Evolutionary conservation across 2,797 vertebrate genomes (phyloP).

Genomic region (Sparidentex hasta): DNA sequence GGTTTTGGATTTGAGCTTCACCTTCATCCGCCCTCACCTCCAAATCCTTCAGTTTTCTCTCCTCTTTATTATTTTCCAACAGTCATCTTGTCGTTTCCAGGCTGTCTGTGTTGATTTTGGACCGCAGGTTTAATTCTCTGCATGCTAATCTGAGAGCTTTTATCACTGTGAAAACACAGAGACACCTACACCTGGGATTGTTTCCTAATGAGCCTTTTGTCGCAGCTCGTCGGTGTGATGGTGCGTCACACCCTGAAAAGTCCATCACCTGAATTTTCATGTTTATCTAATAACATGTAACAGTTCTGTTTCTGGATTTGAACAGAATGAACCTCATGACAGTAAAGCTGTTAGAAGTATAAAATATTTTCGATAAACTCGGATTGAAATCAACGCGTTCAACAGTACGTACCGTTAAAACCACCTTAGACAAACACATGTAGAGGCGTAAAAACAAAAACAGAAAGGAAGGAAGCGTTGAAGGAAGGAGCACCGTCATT

Average conservation of each 20-base stretch:
- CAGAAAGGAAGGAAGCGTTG: no score
- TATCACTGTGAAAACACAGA: constrained; percentile 47
- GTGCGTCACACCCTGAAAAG: constrained; percentile 21
- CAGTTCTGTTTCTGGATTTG: neutral
- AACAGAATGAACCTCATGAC: neutral
- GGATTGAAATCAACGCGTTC: no score
- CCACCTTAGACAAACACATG: no score
- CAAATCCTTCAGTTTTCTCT: neutral
- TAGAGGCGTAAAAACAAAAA: no score
- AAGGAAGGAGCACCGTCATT: no score
- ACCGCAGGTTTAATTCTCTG: constrained; percentile 13
- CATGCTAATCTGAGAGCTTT: constrained; percentile 33
- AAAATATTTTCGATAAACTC: neutral
- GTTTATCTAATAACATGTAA: neutral
- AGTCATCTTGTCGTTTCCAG: neutral
- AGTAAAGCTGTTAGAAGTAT: no score
- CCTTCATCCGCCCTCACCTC: neutral
- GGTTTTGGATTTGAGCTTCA: constrained; percentile 8
- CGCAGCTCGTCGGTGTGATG: constrained; percentile 24
- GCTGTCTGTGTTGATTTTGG: constrained; percentile 45
- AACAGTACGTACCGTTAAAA: no score
- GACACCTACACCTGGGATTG: constrained; percentile 42
- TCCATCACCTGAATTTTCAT: neutral
- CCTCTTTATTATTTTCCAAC: neutral
- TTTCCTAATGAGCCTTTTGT: constrained; percentile 54